Evolutionary conservation across 92 coral and sea anemone genomes (phyloP), one percentile per base, ranked within the genome.

Genomic region (Epizoanthus stellaris): DNA sequence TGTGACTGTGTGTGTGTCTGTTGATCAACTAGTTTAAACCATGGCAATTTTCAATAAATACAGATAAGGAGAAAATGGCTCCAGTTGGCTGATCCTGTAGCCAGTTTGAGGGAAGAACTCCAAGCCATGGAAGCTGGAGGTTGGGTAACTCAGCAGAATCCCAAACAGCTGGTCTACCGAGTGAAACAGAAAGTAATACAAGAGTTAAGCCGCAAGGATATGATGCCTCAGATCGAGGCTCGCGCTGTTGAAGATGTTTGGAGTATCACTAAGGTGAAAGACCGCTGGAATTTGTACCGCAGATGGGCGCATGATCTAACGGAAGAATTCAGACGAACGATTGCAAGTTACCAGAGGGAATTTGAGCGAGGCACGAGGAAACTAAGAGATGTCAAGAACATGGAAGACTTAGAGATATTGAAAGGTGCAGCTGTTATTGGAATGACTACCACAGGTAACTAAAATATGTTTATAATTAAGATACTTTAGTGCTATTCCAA

Each of bases 231-330:
- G 42, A 91, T 66, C 43, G 92, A 91, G 74, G 95, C 89, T 43
- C 49, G 15, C 23, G 19, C 82, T 40, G 92, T 89, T 9, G 69
- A 72, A 15, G 87, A 94, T 75, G 87, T 96, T 12, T 94, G 96
- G 95, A 54, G 17, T 3, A 67, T 96, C 56, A 52, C 80, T 6
- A 1, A 56, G 9, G 71, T 70, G 39, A 84, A 72, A 34, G 92
- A 96, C 57, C 92, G 94, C 62, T 96, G 98, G 98, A 90, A 95
- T 59, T 82, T 96, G 88, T 96, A 96, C 75, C 92, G 98, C n/a
- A 89, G 92, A 61, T 96, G 98, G 98, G 79, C 91, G 1, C 65
- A 30, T 59, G 82, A 83, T 30, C 77, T 94, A 64, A 60, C 91
- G 4, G 80, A 71, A 45, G 87, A 40, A 3, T 93, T 91, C 84